Conservation (phyloP, 2,797 vertebrate species). For the Micrastur ruficollis region DNA sequence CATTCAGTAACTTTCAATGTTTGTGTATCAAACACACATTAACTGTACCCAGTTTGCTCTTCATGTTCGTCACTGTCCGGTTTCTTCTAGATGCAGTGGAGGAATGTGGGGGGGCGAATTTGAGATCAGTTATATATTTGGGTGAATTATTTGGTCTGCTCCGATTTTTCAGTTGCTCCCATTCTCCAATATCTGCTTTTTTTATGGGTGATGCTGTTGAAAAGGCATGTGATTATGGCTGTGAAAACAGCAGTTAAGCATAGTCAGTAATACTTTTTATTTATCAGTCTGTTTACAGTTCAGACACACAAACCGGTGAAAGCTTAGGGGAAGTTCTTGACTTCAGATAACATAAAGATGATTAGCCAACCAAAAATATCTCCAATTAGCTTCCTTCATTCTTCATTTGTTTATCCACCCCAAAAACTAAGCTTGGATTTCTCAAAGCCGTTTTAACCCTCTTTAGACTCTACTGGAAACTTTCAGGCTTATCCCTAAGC, state of each 20-base stretch:
- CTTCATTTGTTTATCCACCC: slow-evolving; percentile 5
- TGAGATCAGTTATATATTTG: not conserved
- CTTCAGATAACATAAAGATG: not conserved
- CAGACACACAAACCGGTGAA: not conserved
- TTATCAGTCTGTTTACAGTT: not conserved
- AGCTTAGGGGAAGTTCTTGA: not conserved
- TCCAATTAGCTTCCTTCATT: not conserved
- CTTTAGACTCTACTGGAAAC: not conserved
- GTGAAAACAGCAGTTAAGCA: not conserved
- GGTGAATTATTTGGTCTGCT: not conserved
- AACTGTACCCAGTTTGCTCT: not conserved
- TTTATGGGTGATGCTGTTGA: not conserved
- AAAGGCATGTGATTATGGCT: not conserved
- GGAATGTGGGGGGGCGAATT: not conserved
- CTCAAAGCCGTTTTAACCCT: slow-evolving; percentile 20
- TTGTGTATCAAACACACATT: not conserved
- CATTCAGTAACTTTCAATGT: not conserved
- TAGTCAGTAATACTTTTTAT: not conserved
- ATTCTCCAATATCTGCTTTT: not conserved
- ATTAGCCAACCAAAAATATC: slow-evolving; percentile 29
- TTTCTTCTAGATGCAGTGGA: not conserved
- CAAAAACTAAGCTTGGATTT: slow-evolving; percentile 24
- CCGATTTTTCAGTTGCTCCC: not conserved
- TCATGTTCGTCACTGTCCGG: not conserved
- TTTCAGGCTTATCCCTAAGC: not conserved